Percentiles rank a stretch among this genome's conserved stretches.
These are phyloP conservation scores for Erebia epiphron DNA, from an alignment of 2,888 invertebrate genomes.

Conservation along the genomic window DNA sequence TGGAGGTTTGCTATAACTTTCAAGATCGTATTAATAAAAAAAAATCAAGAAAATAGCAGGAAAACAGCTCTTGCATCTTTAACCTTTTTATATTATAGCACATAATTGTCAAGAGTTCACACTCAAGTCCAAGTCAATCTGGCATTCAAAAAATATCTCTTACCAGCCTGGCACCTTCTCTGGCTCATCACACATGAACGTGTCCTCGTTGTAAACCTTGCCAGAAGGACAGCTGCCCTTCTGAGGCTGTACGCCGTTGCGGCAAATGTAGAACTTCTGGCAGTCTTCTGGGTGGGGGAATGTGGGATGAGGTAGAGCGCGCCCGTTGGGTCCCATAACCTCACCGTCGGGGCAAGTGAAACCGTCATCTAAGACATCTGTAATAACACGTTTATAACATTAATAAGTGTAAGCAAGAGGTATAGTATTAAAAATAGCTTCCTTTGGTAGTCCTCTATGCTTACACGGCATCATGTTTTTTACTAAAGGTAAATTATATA, in stretches of 20 bases:
- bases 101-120: no score
- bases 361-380: slow-evolving; percentile 88
- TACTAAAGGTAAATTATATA: no score
- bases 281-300: slow-evolving; percentile 91
- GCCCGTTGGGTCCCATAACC: slow-evolving; percentile 85
- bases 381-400: slow-evolving; percentile 29
- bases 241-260: slow-evolving; percentile 89
- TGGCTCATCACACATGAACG: slow-evolving; percentile 89
- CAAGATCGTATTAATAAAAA: no score
- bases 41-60: no score
- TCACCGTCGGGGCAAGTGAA: slow-evolving; percentile 89
- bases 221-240: slow-evolving; percentile 88
- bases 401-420: no score
- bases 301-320: slow-evolving; percentile 88
- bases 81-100: no score
- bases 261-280: slow-evolving; percentile 92
- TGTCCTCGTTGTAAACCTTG: slow-evolving; percentile 90
- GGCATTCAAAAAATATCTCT: slow-evolving; percentile 36
- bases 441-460: no score
- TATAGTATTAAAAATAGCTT: no score
- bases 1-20: no score
- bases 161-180: slow-evolving; percentile 91
- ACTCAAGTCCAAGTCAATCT: not conserved
- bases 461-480: no score
- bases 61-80: no score